Conservation (phyloP, 2,888 invertebrate species). For the Ochropacha duplaris region DNA sequence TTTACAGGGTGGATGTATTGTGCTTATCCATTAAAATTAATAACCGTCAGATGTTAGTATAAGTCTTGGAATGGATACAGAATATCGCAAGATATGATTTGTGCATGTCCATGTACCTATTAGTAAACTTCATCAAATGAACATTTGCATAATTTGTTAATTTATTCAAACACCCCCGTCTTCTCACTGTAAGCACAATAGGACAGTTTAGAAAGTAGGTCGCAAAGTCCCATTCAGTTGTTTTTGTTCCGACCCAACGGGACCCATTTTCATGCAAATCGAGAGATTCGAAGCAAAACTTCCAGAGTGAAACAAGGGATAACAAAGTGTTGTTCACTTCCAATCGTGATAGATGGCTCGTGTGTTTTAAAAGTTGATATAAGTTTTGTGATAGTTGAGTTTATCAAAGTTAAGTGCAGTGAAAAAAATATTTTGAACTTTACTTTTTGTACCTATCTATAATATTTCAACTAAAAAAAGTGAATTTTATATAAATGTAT, state of each 20-base stretch:
- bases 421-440: too few species aligned
- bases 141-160: conserved; percentile 4
- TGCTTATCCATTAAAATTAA: too few species aligned
- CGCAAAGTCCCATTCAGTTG: conserved; percentile 39
- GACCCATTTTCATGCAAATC: conserved; percentile 74
- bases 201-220: conserved; percentile 70
- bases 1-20: too few species aligned
- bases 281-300: conserved; percentile 37
- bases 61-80: too few species aligned
- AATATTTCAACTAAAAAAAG: too few species aligned
- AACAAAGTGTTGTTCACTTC: conserved; percentile 39
- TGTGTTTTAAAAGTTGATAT: conserved; percentile 11
- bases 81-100: too few species aligned
- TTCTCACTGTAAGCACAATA: conserved; percentile 27
- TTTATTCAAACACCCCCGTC: conserved; percentile 15
- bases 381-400: background rate
- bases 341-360: conserved; percentile 37
- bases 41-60: too few species aligned
- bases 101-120: background rate
- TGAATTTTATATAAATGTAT: too few species aligned
- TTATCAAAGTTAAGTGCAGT: background rate
- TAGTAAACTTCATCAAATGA: background rate
- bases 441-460: too few species aligned
- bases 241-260: conserved; percentile 33
- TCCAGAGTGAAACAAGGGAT: conserved; percentile 21